Evolutionary conservation across 2,888 invertebrate species (phyloP), one percentile per base, ranked within the genome.

Genomic region (Drosophila pseudotakahashii): DNA sequence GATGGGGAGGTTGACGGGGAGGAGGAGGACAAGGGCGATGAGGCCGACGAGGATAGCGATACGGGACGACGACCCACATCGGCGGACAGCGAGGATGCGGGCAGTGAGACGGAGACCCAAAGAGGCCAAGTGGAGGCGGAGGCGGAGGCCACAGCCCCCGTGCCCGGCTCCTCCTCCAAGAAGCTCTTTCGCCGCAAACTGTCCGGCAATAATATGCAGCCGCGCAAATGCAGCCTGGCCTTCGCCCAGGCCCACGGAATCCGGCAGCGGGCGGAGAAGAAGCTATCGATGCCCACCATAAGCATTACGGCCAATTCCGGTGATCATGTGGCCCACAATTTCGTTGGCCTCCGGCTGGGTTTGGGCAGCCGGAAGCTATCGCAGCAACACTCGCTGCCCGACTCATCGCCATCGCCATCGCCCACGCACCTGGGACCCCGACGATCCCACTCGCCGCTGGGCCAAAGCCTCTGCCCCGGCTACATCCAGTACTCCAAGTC

Each of bases 401-500:
- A 30, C 30, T 30, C 26, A 5, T 34, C 48, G 0, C 47, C 66
- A 1, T 11, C 44, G 14, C 71, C 66, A 1, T 13, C 44, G 14
- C 71, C 73, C 0, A 13, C 69, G 32, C 34, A 30, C 7, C 9
- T 52, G 30, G 78, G 73, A 13, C 78, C 79, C 0, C 54, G 87
- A 44, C 92, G 94, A 0, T 75, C 86, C 1, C 84, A 88, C 3
- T 84, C 84, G n/a, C 84, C 84, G 32, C 93, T 94, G 1, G 79
- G 79, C 1, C 86, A 79, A 37, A 92, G 92, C 4, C 78, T 94
- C 37, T 93, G 93, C 23, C 94, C 94, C 47, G 94, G 97, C 14
- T 97, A 97, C 88, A 96, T 96, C 75, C 96, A 96, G 91, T 96
- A 97, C 93, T 94, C 96, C 82, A 95, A 94, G 83, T 95, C 95